Base-by-base conservation (phyloP, 1,140 invertebrate genomes). In the Kradibia gibbosae region DNA sequence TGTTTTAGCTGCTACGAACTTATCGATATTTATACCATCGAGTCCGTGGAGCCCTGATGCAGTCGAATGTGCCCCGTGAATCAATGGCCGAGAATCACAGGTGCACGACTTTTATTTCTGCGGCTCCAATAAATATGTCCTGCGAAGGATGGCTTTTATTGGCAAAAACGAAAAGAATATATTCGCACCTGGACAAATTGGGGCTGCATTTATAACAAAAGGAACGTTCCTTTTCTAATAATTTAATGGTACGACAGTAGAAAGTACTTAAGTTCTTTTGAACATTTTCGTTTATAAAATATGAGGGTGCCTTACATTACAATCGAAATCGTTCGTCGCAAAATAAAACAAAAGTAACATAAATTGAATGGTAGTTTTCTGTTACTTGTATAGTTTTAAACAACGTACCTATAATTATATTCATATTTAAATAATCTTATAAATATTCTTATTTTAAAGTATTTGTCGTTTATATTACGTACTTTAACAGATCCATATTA, bases 1-100 rank as follows among this genome's bases (percentile, higher is more conserved):
- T 57, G 39, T 60, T 53, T 77, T 60, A n/a, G n/a, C n/a, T n/a
- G n/a, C n/a, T n/a, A n/a, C n/a, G 28, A 25, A n/a, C 20, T 50
- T 78, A 42, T 48, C 74, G 81, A 82, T 82, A 82, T 82, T 82
- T 82, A 82, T 78, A 73, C 80, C n/a, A 53, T n/a, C 42, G 15
- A n/a, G n/a, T n/a, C 53, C 22, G 31, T 1, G 36, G 25, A 70
- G 39, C 65, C 42, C 13, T 17, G 50, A 3, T 3, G n/a, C 7
- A 42, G 39, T 70, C 65, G 3, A 42, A 70, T 57, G 78, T 55
- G 15, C 7, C 10, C n/a, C 10, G 22, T 1, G 39, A n/a, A 80
- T 80, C 79, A 71, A 80, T 80, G 65, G 71, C 31, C 48, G 5
- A 22, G 70, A 80, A 74, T 80, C 45, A 45, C 57, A 75, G 79